Base-by-base conservation (phyloP, 2,888 invertebrate genomes). In the Epistrophe eligans region DNA sequence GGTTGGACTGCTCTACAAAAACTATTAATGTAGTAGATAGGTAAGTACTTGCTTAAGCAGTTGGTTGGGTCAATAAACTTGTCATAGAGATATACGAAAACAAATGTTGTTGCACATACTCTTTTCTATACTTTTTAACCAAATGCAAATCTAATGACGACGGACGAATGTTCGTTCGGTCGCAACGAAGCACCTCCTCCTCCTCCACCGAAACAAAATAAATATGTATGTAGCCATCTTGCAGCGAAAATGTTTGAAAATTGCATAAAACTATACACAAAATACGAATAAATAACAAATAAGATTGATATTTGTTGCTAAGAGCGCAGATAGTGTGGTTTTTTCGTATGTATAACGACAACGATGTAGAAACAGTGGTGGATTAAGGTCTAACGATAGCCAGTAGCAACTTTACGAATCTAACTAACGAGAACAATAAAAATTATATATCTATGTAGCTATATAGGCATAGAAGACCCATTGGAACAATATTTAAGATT, bases 31-130 rank as follows among this genome's bases (percentile, higher is more conserved):
- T 2, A 58, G 67, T 62, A 43, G 62, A 40, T 40, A 48, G 66
- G 66, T 66, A 48, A 32, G 48, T 48, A 50, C 50, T 38, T 67
- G 50, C 66, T 67, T 15, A 28, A 66, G 50, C 40, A 67, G 57
- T 58, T 64, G 38, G 38, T 80, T 84, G 84, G 88, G 88, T 88
- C 88, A 88, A 88, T 84, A 88, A 88, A 88, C 88, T 88, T 88
- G 84, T 88, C 88, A 88, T 84, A 76, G 77, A 88, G 80, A 88
- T 79, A 88, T 79, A 88, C 84, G 70, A 70, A 77, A 80, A 77
- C 83, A 58, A 88, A 84, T 79, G 74, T 79, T 74, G 62, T 74
- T 83, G 79, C 85, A 87, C 79, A 82, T 82, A 79, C 40, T 66
- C 1, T 35, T 35, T 35, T 35, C 35, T 35, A 87, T 55, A 52